Evolutionary conservation across 2,888 invertebrate species (phyloP).

Genomic region (Harpalus rubripes): DNA sequence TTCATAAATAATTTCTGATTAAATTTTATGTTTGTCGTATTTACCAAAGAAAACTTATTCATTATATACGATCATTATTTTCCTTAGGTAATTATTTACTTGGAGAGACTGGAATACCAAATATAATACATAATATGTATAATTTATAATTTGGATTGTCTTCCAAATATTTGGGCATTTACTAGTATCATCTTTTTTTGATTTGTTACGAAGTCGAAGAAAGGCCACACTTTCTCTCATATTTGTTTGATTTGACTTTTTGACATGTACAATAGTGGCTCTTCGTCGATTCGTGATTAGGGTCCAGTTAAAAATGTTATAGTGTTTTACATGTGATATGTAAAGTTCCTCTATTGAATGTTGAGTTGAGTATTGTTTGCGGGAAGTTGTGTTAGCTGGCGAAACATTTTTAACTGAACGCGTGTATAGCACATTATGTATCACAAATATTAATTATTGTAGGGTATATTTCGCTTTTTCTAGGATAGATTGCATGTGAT

Average conservation of each 20-base stretch:
- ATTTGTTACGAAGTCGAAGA: slow-evolving; percentile 16
- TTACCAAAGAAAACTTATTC: slow-evolving; percentile 13
- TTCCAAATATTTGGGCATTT: slow-evolving; percentile 66
- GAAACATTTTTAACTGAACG: slow-evolving; percentile 60
- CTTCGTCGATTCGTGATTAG: slow-evolving; percentile 35
- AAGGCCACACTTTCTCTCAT: not conserved
- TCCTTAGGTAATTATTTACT: slow-evolving; percentile 61
- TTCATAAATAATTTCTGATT: not conserved
- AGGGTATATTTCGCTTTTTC: slow-evolving; percentile 54
- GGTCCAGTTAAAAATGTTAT: slow-evolving; percentile 59
- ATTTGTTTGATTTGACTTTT: not conserved
- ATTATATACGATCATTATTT: slow-evolving; percentile 64
- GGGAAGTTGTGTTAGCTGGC: slow-evolving; percentile 5
- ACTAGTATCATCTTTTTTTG: slow-evolving; percentile 42
- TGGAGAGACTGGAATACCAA: slow-evolving; percentile 74
- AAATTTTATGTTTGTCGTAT: not conserved
- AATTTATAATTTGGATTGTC: slow-evolving; percentile 66
- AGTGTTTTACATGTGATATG: slow-evolving; percentile 56
- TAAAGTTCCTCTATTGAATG: slow-evolving; percentile 51
- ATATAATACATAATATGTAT: slow-evolving; percentile 70
- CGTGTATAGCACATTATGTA: slow-evolving; percentile 54
- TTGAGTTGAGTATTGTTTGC: slow-evolving; percentile 40
- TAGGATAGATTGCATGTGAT: slow-evolving; percentile 63
- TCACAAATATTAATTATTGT: slow-evolving; percentile 54
- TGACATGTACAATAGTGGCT: slow-evolving; percentile 8